Conservation (phyloP, 2,888 invertebrate genomes). For the Exephanes ischioxanthus region DNA sequence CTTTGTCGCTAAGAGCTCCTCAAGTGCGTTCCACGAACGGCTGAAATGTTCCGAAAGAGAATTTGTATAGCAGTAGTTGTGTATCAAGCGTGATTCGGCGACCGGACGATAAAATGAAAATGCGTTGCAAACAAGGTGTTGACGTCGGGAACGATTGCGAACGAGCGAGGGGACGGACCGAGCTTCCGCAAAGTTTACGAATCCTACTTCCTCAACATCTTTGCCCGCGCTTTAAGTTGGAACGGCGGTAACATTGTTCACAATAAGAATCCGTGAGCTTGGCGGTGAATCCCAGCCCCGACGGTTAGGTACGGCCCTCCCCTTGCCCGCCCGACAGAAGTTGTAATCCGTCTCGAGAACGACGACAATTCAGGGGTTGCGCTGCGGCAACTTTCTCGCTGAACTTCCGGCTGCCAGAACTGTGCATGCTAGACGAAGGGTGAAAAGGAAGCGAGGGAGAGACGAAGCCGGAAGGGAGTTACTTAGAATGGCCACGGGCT, state of each 20-base stretch:
- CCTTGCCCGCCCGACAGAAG: conserved; percentile 68
- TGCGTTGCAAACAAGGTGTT: conserved; percentile 11
- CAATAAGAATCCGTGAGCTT: conserved; percentile 46
- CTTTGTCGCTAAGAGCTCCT: background rate
- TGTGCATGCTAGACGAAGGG: conserved; percentile 51
- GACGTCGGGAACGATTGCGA: background rate
- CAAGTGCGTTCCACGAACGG: background rate
- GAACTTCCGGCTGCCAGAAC: conserved; percentile 74
- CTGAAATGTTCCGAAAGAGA: background rate
- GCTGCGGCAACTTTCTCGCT: conserved; percentile 76
- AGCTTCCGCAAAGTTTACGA: conserved; percentile 34
- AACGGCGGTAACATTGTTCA: conserved; percentile 48
- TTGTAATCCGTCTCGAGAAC: conserved; percentile 79
- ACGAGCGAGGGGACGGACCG: background rate
- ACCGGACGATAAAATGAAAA: background rate
- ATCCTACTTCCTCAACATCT: conserved; percentile 19
- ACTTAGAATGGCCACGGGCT: conserved; percentile 68
- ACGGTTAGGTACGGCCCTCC: conserved; percentile 16
- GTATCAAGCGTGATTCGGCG: background rate
- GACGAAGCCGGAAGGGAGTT: conserved; percentile 64
- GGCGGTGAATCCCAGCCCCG: background rate
- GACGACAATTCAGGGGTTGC: conserved; percentile 67
- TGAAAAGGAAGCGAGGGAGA: conserved; percentile 51
- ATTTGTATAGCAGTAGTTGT: background rate
- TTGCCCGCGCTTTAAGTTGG: conserved; percentile 20